A percentile compares a stretch with the other conserved stretches of the same genome.
Evolutionary conservation across 2,888 invertebrate genomes (phyloP).

Genomic region (Chalcis sispes): DNA sequence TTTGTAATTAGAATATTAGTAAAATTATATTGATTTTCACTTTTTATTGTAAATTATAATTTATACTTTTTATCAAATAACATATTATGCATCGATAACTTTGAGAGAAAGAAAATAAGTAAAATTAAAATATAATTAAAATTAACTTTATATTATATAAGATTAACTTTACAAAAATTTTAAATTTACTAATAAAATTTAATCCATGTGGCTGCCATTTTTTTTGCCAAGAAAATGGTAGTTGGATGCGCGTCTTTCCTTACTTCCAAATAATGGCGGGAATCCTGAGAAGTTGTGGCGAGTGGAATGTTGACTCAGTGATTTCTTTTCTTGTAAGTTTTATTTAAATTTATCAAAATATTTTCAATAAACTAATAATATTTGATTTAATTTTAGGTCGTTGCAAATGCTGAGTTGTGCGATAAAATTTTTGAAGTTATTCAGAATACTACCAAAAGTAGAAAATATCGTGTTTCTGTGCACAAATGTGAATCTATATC

Average conservation of each 20-base stretch:
- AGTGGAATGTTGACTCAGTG: constrained; percentile 60
- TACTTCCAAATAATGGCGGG: constrained; percentile 64
- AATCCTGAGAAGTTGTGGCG: constrained; percentile 62
- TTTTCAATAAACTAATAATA: background rate
- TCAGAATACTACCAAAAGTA: constrained; percentile 61
- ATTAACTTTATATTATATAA: too few species aligned
- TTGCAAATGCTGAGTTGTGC: constrained; percentile 67
- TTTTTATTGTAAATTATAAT: too few species aligned
- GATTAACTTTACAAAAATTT: too few species aligned
- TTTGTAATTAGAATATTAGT: too few species aligned
- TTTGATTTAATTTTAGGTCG: constrained; percentile 62
- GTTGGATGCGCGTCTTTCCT: constrained; percentile 12
- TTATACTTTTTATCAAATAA: too few species aligned
- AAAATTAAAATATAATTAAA: too few species aligned
- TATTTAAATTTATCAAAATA: background rate
- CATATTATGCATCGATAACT: too few species aligned
- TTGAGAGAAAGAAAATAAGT: too few species aligned
- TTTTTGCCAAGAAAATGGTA: too few species aligned
- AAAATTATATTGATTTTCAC: too few species aligned
- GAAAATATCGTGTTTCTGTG: constrained; percentile 63
- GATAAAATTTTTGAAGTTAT: constrained; percentile 66
- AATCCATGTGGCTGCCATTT: too few species aligned
- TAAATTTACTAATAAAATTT: too few species aligned
- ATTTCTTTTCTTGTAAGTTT: constrained; percentile 67
- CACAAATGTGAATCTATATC: constrained; percentile 70